Base-by-base conservation (phyloP, 1,140 invertebrate species). In the Drosophila navojoa region DNA sequence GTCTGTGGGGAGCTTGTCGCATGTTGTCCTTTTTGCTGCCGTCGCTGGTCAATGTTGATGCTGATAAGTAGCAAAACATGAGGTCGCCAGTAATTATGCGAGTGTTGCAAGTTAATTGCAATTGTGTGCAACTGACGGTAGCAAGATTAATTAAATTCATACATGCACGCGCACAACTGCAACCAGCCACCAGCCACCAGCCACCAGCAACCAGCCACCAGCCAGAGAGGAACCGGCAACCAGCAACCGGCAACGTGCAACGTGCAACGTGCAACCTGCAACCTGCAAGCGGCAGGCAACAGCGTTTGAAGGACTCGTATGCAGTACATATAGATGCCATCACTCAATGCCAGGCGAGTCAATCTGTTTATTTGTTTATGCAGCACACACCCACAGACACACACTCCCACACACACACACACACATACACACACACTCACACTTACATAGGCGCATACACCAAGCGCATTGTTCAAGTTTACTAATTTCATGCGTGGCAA, bases 81-180 rank as follows among this genome's bases (percentile, higher is more conserved):
- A 90, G 82, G 87, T 90, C 82, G 80, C 76, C 77, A 84, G 82
- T 90, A 90, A 90, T 90, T 90, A 87, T 90, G 89, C 79, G 81
- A 91, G 82, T 90, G 90, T 91, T 91, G 90, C 90, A 90, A 91
- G 84, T 91, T 91, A 91, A 91, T 91, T 90, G 85, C 85, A 87
- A 91, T 91, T 91, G 90, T 90, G 85, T 91, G 90, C 85, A 90
- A 91, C 81, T 91, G 90, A 91, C 80, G 79, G 85, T 87, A 80
- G 84, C 79, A 77, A 84, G 90, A 91, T 91, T 91, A 91, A 91
- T 91, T 91, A 91, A 90, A 90, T 90, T 91, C 81, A 85, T 75
- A 64, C 78, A 75, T 72, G 77, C 67, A 66, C 59, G 49, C 49
- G 47, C 52, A 11, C 69, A 54, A 62, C 53, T 32, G 32, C 32